These are phyloP conservation scores for Microplitis demolitor DNA, from an alignment of 1,140 invertebrate species.

Conservation along the genomic window DNA sequence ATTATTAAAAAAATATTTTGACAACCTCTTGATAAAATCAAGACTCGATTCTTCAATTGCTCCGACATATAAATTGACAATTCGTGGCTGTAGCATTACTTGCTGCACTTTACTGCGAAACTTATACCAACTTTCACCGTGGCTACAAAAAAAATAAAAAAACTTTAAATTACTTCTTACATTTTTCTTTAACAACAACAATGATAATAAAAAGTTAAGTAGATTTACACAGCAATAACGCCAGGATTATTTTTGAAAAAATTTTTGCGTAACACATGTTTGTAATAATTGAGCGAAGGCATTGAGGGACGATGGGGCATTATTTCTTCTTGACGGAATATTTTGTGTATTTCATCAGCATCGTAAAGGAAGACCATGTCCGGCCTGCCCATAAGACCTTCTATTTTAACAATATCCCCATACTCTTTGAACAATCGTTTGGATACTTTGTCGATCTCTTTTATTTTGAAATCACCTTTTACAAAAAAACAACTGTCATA, in stretches of 20 bases:
- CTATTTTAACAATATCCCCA: constrained; percentile 75
- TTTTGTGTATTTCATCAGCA: constrained; percentile 75
- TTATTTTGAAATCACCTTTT: constrained; percentile 73
- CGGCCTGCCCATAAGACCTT: constrained; percentile 75
- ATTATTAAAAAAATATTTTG: constrained; percentile 8
- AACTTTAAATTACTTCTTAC: neutral
- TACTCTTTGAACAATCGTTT: constrained; percentile 68
- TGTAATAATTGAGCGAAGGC: constrained; percentile 79
- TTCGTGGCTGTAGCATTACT: constrained; percentile 77
- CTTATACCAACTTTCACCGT: constrained; percentile 81
- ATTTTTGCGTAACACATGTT: constrained; percentile 73
- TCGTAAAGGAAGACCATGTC: constrained; percentile 81
- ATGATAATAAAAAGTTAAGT: neutral
- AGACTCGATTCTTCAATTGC: constrained; percentile 74
- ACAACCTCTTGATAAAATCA: constrained; percentile 73
- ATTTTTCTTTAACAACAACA: neutral
- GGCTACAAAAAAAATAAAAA: constrained; percentile 61
- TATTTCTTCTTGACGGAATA: constrained; percentile 75
- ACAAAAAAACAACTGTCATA: neutral
- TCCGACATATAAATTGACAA: constrained; percentile 74
- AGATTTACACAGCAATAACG: constrained; percentile 78
- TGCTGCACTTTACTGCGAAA: constrained; percentile 84
- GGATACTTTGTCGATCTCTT: constrained; percentile 76
- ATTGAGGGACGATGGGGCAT: constrained; percentile 80
- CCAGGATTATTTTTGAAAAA: constrained; percentile 75